A percentile compares a stretch with the other conserved stretches of the same genome.
phyloP scores from a whole-genome alignment of 2,113 vertebrate genomes.

The Clarias magur region DNA sequence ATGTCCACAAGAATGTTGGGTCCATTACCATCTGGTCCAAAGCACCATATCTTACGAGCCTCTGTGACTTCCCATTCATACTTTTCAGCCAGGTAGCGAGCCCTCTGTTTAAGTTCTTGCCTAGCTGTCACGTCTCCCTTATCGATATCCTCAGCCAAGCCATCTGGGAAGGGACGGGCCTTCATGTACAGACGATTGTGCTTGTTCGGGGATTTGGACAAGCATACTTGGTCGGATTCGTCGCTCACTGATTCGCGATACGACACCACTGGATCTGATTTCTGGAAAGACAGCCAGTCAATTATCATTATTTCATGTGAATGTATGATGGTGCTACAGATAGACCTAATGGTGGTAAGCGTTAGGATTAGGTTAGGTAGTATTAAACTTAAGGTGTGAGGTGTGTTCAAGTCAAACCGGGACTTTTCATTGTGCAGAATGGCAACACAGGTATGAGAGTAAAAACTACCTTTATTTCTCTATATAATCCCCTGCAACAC shows the following conservation, averaged over 20 bases:
- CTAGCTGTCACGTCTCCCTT: constrained; percentile 62
- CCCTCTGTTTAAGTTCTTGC: constrained; percentile 62
- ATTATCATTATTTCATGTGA: neutral
- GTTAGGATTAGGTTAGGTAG: neutral
- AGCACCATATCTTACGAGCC: constrained; percentile 66
- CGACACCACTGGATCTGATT: constrained; percentile 68
- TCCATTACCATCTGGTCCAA: constrained; percentile 60
- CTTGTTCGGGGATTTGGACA: constrained; percentile 67
- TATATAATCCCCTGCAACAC: no score
- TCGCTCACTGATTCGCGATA: constrained; percentile 63
- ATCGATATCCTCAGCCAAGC: constrained; percentile 65
- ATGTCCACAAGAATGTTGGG: constrained; percentile 62
- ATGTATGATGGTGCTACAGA: neutral
- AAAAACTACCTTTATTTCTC: no score
- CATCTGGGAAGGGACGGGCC: constrained; percentile 61
- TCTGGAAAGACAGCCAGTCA: constrained; percentile 51
- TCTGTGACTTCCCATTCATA: constrained; percentile 65
- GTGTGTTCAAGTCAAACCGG: no score
- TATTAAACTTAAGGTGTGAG: neutral
- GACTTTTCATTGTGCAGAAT: no score
- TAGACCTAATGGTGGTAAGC: neutral
- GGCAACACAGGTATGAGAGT: no score
- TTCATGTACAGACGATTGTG: constrained; percentile 67
- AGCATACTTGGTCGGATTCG: constrained; percentile 62
- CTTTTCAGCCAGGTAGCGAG: constrained; percentile 66